Evolutionary conservation across 30 jellyfish, hydroid and myxozoan genomes (phyloP), one percentile per base, ranked within the genome.

Genomic region (Aurelia aurita complex sp. Pacific): DNA sequence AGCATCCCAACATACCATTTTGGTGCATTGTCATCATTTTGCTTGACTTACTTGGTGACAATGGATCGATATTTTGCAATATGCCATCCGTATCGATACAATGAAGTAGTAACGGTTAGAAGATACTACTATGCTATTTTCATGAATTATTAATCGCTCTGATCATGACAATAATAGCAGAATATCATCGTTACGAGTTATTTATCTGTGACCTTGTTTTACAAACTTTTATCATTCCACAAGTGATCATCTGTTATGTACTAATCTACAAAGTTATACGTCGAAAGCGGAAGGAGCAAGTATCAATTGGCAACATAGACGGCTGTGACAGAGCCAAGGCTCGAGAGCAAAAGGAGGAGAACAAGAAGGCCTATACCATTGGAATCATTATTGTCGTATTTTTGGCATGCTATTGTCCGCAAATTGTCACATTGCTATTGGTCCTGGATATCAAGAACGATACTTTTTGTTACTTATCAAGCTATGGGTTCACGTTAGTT

Each of bases 61-160:
- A 55, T 70, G 2, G 80, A 70, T 23, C 62, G 80, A 23, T 70
- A 70, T 67, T 23, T 70, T 70, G 80, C 80, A 32, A 70, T 70
- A 1, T 70, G 80, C 35, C 53, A 23, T 70, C 64, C 80, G 4
- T 60, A 42, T 38, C 35, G 76, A 19, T 66, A 66, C 76, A 23
- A 14, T 7, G 40, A 17, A 8, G 3, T 66, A 14, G 76, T 18
- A 23, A 66, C 76, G 6, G 16, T 23, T 5, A 65, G 36, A 18
- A 65, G 38, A n/a, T 65, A 65, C 8, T 17, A 4, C 3, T 66
- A 46, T 14, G 15, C 8, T 46, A 14, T 46, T 14, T 4, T 13
- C 57, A 46, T 46, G 6, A 46, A 46, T 13, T 46, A 0, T 46
- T 46, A 1, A 46, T 0, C 57, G 1, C 14, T 6, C 1, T 9